Base-by-base conservation (phyloP, 2,113 vertebrate genomes). In the Oreotrochilus melanogaster region DNA sequence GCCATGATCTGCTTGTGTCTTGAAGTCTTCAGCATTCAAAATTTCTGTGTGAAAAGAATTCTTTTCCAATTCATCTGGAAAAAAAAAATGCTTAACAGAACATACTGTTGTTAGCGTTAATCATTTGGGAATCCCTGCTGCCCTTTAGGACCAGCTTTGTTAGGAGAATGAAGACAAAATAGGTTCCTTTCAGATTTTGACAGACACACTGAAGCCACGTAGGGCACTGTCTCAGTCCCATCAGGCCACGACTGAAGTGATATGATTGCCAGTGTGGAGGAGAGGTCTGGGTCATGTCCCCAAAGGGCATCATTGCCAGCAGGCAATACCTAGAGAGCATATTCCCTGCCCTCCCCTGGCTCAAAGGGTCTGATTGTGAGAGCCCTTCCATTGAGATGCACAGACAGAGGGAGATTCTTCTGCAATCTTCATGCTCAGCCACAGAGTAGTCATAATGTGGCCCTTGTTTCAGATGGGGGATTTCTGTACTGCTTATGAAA, bases 331-430 rank as follows among this genome's bases (percentile, higher is more conserved):
- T 95, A 95, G 50, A 31, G n/a, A 69, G 16, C 43, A 35, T 85
- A 85, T 37, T 92, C 58, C 81, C 71, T 94, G 54, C 61, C 15
- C 89, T 86, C 39, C 21, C 48, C 30, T 65, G 22, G 19, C 89
- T 97, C 81, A 95, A 95, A 95, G 94, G 58, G 50, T 66, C 73
- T 93, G 71, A 95, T 94, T 97, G 94, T 97, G 87, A 76, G 42
- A 72, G 62, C 17, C 45, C 54, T 61, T 61, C 24, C 25, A 62
- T 0, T 85, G 54, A 69, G 53, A 56, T 0, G 0, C 61, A 30
- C 53, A 86, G 24, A 96, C 92, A 97, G 74, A 95, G 84, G 54
- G 56, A 91, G 78, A 95, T 89, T 97, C 64, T 95, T 96, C 87
- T 85, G 48, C 66, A 21, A 8, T 82, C 84, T 81, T 62, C 54